phyloP scores from a whole-genome alignment of 2,888 invertebrate genomes.

The Psylliodes chrysocephalus region DNA sequence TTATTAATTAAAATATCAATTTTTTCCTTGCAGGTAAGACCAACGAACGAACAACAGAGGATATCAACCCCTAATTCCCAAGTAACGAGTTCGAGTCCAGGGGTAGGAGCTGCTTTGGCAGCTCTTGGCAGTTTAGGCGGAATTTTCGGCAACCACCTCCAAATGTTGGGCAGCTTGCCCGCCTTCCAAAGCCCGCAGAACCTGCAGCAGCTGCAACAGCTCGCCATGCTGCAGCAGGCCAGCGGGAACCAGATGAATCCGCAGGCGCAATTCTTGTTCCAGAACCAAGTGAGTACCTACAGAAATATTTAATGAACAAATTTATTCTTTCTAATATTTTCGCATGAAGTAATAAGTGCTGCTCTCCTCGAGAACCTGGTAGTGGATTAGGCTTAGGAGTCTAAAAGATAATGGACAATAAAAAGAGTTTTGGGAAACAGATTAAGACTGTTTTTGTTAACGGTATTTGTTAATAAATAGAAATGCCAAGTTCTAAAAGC shows the following conservation, averaged over 20 bases:
- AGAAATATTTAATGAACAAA: background rate
- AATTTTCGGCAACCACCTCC: conserved; percentile 61
- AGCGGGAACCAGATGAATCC: conserved; percentile 62
- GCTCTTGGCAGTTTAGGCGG: conserved; percentile 63
- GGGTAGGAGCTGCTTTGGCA: conserved; percentile 65
- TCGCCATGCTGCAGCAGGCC: conserved; percentile 66
- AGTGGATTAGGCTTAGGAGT: too few species aligned
- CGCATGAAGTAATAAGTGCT: too few species aligned
- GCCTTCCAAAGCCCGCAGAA: conserved; percentile 73
- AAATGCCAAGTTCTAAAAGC: too few species aligned
- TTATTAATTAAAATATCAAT: too few species aligned
- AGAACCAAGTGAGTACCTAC: conserved; percentile 72
- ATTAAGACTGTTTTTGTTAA: too few species aligned
- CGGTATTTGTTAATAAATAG: too few species aligned
- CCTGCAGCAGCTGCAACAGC: conserved; percentile 74
- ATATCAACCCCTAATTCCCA: conserved; percentile 61
- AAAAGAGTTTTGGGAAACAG: too few species aligned
- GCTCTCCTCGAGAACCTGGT: too few species aligned
- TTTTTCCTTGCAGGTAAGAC: conserved; percentile 61
- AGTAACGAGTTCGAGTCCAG: conserved; percentile 62
- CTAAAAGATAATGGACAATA: too few species aligned
- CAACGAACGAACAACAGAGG: conserved; percentile 58
- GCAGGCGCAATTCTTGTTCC: conserved; percentile 79
- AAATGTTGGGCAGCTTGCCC: conserved; percentile 63
- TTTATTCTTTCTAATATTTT: too few species aligned